phyloP scores from a whole-genome alignment of 2,113 vertebrate species.

The Cyphomyrus discorhynchus region DNA sequence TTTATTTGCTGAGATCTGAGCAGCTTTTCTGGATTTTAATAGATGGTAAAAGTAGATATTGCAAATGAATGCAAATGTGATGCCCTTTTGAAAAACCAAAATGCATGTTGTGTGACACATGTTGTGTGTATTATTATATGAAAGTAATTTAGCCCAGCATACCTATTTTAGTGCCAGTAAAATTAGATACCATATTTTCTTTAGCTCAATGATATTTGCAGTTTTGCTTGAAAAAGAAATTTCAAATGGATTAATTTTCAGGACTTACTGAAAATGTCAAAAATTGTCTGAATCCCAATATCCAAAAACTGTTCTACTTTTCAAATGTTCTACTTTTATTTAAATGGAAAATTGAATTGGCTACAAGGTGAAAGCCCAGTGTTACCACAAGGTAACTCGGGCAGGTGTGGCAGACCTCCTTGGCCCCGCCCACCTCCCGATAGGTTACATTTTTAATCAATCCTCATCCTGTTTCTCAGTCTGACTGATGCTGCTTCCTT shows the following conservation, averaged over 20 bases:
- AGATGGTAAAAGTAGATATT: not conserved
- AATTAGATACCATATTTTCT: not conserved
- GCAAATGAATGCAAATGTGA: not conserved
- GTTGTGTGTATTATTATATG: not conserved
- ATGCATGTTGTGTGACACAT: not conserved
- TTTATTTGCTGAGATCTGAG: not conserved
- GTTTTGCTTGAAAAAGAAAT: not conserved
- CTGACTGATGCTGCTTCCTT: not conserved
- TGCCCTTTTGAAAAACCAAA: not conserved
- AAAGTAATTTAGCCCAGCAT: not conserved
- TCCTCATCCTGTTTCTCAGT: not conserved
- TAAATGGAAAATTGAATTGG: not conserved
- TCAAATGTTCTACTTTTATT: not conserved
- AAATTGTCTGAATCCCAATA: not conserved
- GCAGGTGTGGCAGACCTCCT: not conserved
- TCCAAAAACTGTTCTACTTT: no score
- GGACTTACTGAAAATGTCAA: not conserved
- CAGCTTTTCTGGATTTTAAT: not conserved
- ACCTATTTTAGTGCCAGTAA: not conserved
- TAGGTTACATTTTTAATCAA: not conserved
- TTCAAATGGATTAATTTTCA: not conserved
- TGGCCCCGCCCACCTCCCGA: not conserved
- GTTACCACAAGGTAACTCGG: not conserved
- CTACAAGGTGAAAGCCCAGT: no score
- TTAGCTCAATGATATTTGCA: not conserved